Base-by-base conservation (phyloP, 2,888 invertebrate genomes). In the Patella caerulea region DNA sequence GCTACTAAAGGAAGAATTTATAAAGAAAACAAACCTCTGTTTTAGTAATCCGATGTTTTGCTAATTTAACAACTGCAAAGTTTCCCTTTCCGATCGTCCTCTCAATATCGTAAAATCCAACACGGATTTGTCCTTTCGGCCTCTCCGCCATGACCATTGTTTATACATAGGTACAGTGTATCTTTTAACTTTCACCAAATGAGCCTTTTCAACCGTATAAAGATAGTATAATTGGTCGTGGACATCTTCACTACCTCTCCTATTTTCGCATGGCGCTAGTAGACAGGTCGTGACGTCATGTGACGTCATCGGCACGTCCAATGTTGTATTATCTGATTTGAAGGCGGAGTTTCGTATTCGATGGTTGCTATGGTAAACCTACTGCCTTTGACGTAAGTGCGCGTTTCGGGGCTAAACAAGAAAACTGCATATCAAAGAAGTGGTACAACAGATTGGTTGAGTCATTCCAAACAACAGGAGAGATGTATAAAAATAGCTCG, bases 11-110 rank as follows among this genome's bases (percentile, higher is more conserved):
- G 45, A 45, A 45, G 15, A 24, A 77, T 59, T 72, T 55, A 54
- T 70, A 70, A 71, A 17, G 69, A 24, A 72, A 73, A 78, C 94
- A 94, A 94, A 99, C 99, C 97, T 99, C 98, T 87, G 97, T 96
- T 94, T 98, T 97, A 89, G 99, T 98, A 92, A 99, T 96, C 93
- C 97, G 95, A 94, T 99, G 98, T 93, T 97, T 97, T 90, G 98
- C 99, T 91, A 98, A 94, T 94, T 98, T 98, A 90, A 99, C 99
- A 87, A 98, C 96, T 88, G 99, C 99, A 93, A 99, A 99, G 94
- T 99, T 99, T 86, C 99, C 99, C 92, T 98, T 98, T 89, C 99
- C 99, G 91, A 99, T 98, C 72, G 98, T 98, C 93, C 96, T 96
- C 93, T 98, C 97, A 92, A 99, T 94, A 93, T 98, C 97, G 93